Percentiles rank a stretch among this genome's conserved stretches.
Evolutionary conservation across 2,797 vertebrate genomes (phyloP).

Genomic region (Sebastes variabilis): DNA sequence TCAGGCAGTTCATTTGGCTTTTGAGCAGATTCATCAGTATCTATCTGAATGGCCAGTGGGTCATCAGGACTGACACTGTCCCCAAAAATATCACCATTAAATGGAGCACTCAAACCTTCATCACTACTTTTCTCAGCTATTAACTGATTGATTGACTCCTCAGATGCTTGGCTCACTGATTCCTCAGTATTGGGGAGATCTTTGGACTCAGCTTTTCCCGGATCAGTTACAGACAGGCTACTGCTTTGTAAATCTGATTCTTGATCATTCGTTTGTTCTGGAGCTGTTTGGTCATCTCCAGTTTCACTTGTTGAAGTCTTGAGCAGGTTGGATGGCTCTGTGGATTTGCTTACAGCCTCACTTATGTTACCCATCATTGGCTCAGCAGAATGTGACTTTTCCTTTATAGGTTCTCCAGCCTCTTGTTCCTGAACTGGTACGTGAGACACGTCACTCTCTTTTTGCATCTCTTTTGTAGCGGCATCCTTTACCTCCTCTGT

Average conservation of each 20-base stretch:
- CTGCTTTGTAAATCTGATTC: slow-evolving; percentile 1
- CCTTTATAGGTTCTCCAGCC: not conserved
- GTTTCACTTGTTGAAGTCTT: not conserved
- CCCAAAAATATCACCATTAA: slow-evolving; percentile 25
- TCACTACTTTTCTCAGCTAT: slow-evolving; percentile 1
- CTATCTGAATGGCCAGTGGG: not conserved
- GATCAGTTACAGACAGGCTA: not conserved
- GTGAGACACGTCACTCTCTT: not conserved
- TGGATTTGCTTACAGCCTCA: not conserved
- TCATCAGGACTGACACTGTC: slow-evolving; percentile 13
- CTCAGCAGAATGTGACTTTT: not conserved
- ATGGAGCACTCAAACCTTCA: not conserved
- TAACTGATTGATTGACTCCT: slow-evolving; percentile 5
- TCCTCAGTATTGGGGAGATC: not conserved
- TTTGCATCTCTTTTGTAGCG: slow-evolving; percentile 5
- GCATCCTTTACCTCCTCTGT: slow-evolving; percentile 12
- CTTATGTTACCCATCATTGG: not conserved
- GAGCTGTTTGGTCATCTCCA: not conserved
- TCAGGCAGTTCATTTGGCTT: slow-evolving; percentile 8
- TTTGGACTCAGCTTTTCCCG: not conserved
- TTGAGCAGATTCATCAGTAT: not conserved
- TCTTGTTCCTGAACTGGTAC: slow-evolving; percentile 13
- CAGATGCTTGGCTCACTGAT: not conserved
- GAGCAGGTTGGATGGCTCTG: not conserved
- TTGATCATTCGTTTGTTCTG: slow-evolving; percentile 12